These are phyloP conservation scores for Pogona vitticeps DNA, from an alignment of 2,113 vertebrate genomes.

Conservation along the genomic window DNA sequence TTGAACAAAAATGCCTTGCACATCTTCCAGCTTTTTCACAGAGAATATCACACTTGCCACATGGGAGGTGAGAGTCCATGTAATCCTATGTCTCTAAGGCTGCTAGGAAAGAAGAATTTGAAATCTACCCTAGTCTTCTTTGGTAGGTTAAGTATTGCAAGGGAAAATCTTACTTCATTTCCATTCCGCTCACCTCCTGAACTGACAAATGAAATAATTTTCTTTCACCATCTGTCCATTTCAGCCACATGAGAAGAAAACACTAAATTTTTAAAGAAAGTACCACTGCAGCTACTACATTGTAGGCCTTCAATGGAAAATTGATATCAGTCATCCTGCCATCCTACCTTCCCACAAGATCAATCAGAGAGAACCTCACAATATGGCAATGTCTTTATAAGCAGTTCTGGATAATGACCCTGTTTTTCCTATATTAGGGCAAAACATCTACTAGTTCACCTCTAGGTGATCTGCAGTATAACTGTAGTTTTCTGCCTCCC, in stretches of 20 bases:
- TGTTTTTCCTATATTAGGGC: neutral
- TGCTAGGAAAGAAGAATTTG: neutral
- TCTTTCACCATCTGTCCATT: neutral
- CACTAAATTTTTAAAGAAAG: neutral
- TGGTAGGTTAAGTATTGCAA: too few species aligned
- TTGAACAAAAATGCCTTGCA: neutral
- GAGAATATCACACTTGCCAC: neutral
- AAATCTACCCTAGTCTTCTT: neutral
- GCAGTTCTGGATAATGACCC: neutral
- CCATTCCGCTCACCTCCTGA: neutral
- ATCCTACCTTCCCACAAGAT: neutral
- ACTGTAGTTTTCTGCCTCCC: neutral
- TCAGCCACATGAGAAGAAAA: neutral
- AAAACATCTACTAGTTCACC: neutral
- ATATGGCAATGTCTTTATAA: neutral
- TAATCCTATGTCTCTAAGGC: neutral
- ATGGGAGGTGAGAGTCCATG: neutral
- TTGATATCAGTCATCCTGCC: neutral
- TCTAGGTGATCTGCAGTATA: neutral
- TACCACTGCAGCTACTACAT: neutral
- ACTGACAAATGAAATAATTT: neutral
- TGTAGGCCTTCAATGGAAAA: neutral
- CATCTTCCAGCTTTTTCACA: neutral
- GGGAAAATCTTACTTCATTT: neutral
- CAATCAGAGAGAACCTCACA: neutral